A percentile compares a stretch with the other conserved stretches of the same genome.
These are phyloP conservation scores for Pemphredon lugubris DNA, from an alignment of 2,888 invertebrate genomes.

Conservation along the genomic window DNA sequence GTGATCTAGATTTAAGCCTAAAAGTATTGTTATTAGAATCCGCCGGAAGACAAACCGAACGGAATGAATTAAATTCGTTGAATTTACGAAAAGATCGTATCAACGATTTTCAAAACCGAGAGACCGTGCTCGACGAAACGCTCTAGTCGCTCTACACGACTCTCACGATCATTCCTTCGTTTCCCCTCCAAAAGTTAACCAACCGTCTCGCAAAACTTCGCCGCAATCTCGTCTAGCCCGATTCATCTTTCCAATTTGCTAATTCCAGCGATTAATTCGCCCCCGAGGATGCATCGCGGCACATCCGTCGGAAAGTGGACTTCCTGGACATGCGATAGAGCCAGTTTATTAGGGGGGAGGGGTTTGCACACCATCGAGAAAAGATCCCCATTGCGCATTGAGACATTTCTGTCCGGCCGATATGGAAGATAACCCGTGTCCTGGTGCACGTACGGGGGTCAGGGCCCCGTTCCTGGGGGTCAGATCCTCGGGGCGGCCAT, in stretches of 20 bases:
- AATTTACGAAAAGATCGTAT: too few relatives aligned
- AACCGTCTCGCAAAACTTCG: too few relatives aligned
- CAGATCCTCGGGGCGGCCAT: slow-evolving; percentile 72
- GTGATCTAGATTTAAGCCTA: too few relatives aligned
- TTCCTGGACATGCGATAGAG: slow-evolving; percentile 48
- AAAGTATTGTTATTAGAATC: too few relatives aligned
- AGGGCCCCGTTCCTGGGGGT: slow-evolving; percentile 75
- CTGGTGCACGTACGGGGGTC: slow-evolving; percentile 66
- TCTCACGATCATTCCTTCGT: too few relatives aligned
- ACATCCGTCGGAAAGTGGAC: slow-evolving; percentile 25
- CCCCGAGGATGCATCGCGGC: slow-evolving; percentile 17
- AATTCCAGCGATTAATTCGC: slow-evolving; percentile 47
- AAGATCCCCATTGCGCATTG: slow-evolving; percentile 69
- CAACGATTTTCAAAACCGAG: too few relatives aligned
- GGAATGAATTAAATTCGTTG: too few relatives aligned
- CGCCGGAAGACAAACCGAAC: too few relatives aligned
- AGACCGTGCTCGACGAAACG: too few relatives aligned
- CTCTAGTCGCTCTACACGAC: too few relatives aligned
- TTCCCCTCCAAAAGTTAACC: too few relatives aligned
- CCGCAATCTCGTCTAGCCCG: too few relatives aligned
- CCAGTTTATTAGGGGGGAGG: slow-evolving; percentile 3
- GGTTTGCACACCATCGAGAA: slow-evolving; percentile 57
- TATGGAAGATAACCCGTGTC: slow-evolving; percentile 70
- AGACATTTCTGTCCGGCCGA: slow-evolving; percentile 74
- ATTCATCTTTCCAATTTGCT: slow-evolving; percentile 27